phyloP scores from a whole-genome alignment of 1,140 invertebrate genomes.

The Pogonognathellus flavescens region DNA sequence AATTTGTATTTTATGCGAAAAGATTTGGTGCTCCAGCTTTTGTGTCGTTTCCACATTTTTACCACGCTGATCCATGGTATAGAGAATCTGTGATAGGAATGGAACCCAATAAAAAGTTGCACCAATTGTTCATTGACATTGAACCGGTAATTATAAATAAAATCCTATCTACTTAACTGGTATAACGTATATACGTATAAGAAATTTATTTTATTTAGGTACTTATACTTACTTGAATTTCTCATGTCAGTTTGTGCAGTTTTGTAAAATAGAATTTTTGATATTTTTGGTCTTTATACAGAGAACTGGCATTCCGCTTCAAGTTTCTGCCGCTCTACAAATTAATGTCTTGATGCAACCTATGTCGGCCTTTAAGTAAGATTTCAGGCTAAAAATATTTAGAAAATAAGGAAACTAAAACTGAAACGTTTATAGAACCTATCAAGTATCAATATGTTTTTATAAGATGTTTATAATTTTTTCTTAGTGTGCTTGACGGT shows the following conservation, averaged over 20 bases:
- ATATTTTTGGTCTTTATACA: conserved; percentile 68
- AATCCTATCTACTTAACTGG: not conserved
- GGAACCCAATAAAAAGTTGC: conserved; percentile 78
- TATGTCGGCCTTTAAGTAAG: conserved; percentile 76
- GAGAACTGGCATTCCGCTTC: conserved; percentile 79
- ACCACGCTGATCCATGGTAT: conserved; percentile 78
- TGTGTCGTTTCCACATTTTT: conserved; percentile 86
- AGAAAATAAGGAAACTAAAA: too few relatives aligned
- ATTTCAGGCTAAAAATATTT: too few relatives aligned
- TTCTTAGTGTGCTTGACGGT: not conserved
- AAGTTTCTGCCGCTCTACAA: conserved; percentile 79
- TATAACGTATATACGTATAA: not conserved
- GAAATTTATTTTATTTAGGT: conserved; percentile 50
- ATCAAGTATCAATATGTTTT: too few relatives aligned
- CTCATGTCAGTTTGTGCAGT: not conserved
- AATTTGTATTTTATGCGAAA: too few relatives aligned
- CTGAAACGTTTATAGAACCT: too few relatives aligned
- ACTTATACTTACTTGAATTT: not conserved
- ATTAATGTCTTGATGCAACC: conserved; percentile 80
- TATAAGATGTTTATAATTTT: not conserved
- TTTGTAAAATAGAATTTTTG: not conserved
- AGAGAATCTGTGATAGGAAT: conserved; percentile 80
- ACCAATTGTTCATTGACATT: conserved; percentile 82
- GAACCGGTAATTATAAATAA: conserved; percentile 76
- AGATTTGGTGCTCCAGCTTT: conserved; percentile 77